Conservation (phyloP, 1,140 invertebrate species). For the Bradysia coprophila region DNA sequence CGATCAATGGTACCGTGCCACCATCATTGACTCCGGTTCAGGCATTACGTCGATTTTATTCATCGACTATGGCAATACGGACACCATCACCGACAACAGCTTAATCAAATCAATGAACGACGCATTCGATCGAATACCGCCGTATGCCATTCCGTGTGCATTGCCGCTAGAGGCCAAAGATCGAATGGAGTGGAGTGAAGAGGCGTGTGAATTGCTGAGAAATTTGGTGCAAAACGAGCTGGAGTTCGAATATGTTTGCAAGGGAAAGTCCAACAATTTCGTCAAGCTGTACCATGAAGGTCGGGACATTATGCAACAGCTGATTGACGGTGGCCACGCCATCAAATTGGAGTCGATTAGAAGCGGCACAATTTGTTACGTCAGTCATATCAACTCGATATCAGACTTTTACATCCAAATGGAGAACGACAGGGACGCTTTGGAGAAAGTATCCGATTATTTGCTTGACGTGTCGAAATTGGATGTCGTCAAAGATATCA, state of each 20-base stretch:
- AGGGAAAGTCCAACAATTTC: constrained; percentile 12
- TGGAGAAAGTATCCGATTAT: constrained; percentile 39
- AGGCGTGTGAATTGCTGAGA: constrained; percentile 34
- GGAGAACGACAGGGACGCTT: constrained; percentile 33
- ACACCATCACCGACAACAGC: constrained; percentile 37
- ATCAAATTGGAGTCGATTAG: constrained; percentile 26
- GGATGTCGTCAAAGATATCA: constrained; percentile 10
- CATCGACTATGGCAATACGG: constrained; percentile 68
- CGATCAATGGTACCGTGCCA: constrained; percentile 59
- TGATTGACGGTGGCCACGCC: constrained; percentile 31
- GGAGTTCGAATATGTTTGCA: constrained; percentile 29
- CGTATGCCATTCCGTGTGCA: constrained; percentile 38
- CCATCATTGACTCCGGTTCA: constrained; percentile 48
- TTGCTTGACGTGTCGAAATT: constrained; percentile 22
- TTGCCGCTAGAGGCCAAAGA: constrained; percentile 40
- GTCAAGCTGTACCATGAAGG: constrained; percentile 32
- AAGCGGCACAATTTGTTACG: constrained; percentile 33
- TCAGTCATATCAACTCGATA: constrained; percentile 44
- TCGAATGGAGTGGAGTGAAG: constrained; percentile 42
- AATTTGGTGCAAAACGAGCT: constrained; percentile 25
- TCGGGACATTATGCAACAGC: constrained; percentile 35
- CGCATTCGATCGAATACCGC: constrained; percentile 27
- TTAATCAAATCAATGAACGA: constrained; percentile 38
- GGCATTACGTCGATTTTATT: constrained; percentile 56
- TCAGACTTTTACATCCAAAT: constrained; percentile 52